Base-by-base conservation (phyloP, 35 echinoderm and acorn worm genomes). In the Apostichopus californicus region DNA sequence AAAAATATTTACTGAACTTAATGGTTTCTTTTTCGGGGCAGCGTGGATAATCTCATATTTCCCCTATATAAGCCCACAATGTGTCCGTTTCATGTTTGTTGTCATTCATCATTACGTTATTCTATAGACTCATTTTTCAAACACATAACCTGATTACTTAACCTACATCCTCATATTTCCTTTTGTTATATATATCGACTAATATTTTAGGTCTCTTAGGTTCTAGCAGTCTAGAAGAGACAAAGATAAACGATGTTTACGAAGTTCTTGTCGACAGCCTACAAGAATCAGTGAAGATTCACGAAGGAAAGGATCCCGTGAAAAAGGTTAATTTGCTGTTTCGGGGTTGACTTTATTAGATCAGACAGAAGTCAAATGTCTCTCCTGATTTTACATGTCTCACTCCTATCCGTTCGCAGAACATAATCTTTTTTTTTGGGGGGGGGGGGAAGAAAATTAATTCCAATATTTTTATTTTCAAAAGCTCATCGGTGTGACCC, bases 211-310 rank as follows among this genome's bases (percentile, higher is more conserved):
- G 89, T 56, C 77, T 91, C 18, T 8, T 91, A 56, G 75, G 89
- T 17, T 78, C 89, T 11, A 54, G 21, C 9, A 91, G 57, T 17
- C 34, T 91, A 0, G 89, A 91, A 79, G 89, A 53, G 25, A 77
- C 89, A 8, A 78, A 26, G n/a, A 91, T 91, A 7, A 79, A 91
- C 52, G 89, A 63, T 56, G 73, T 91, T 25, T 78, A 78, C 55
- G 89, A 91, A n/a, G 77, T 79, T 11, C 53, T 91, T 12, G 77
- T 91, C 46, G 89, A 91, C 57, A 91, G 53, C 15, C 54, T 79
- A 8, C 52, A 77, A 34, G 89, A 79, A 14, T 57, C 77, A 5
- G 64, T 10, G 26, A n/a, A n/a, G n/a, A n/a, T n/a, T n/a, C n/a
- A n/a, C n/a, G n/a, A n/a, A n/a, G n/a, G 54, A 54, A 24, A 77